Evolutionary conservation across 2,888 invertebrate genomes (phyloP), one percentile per base, ranked within the genome.

Genomic region (Opisthograptis luteolata): DNA sequence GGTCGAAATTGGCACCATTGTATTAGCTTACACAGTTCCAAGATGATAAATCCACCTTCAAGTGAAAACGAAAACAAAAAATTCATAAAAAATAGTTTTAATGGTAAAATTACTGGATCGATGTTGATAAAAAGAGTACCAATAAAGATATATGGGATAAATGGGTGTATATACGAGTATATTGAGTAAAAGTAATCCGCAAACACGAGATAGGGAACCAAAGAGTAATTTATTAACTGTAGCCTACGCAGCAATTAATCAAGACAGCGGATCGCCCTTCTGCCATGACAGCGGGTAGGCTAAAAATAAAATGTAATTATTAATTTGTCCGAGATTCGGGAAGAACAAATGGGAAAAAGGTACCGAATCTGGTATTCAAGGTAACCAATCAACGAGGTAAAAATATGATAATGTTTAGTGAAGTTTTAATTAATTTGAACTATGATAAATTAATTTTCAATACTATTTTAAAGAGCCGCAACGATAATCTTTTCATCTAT

Each of bases 171-270:
- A n/a, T 19, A 48, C 40, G 19, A 34, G 28, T 30, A 39, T 32
- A 32, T 22, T 27, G 37, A 24, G 34, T 22, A 36, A 41, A 49
- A 47, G 39, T 57, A 61, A 59, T 61, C 52, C 46, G 40, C 42
- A 39, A 49, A 44, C 48, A 45, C 31, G 32, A 49, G 48, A 56
- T 51, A 55, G 42, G 40, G 43, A 53, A 55, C 56, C 55, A 53
- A 57, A 57, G 45, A 53, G 61, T 59, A 57, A 61, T 77, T 73
- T 73, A 73, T 76, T 76, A 77, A 61, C 56, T 62, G 69, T 62
- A 66, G 47, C 43, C 47, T 37, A 68, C 70, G 67, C 60, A 65
- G 67, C 68, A 76, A 83, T 81, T 82, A 83, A 84, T 83, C 83
- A 81, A 71, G 78, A 77, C 76, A 71, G 68, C 62, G 70, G 68